A percentile compares a stretch with the other conserved stretches of the same genome.
Conservation (phyloP, 2,888 invertebrate species). For the Lasioglossum lativentre region DNA sequence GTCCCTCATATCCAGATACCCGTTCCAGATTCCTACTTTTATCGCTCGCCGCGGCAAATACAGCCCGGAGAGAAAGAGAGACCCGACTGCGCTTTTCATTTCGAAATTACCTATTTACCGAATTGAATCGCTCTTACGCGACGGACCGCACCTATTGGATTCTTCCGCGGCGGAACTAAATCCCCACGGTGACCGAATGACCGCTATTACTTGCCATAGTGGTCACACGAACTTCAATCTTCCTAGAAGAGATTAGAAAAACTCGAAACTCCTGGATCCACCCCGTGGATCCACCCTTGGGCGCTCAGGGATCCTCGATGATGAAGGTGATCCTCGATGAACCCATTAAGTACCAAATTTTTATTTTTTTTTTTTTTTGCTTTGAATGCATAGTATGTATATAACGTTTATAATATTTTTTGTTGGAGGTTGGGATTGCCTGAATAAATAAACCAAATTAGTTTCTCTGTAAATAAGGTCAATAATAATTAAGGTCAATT, state of each 20-base stretch:
- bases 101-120: slow-evolving; percentile 73
- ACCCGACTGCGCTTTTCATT: slow-evolving; percentile 38
- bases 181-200: slow-evolving; percentile 22
- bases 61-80: not conserved
- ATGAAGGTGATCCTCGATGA: no score
- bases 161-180: slow-evolving; percentile 58
- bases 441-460: no score
- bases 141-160: slow-evolving; percentile 63
- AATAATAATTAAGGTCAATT: no score
- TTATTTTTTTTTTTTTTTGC: no score
- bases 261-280: not conserved
- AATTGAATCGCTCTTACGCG: slow-evolving; percentile 52
- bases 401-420: no score
- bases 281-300: no score
- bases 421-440: no score
- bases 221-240: slow-evolving; percentile 69
- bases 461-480: no score
- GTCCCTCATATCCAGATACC: slow-evolving; percentile 63
- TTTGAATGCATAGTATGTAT: no score
- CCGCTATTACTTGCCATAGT: not conserved
- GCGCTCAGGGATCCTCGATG: no score
- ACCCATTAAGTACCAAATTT: no score
- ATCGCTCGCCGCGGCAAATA: slow-evolving; percentile 42
- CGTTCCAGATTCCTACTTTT: slow-evolving; percentile 61
- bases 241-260: not conserved